phyloP scores from a whole-genome alignment of 2,888 invertebrate genomes.

The Leptothorax acervorum region DNA sequence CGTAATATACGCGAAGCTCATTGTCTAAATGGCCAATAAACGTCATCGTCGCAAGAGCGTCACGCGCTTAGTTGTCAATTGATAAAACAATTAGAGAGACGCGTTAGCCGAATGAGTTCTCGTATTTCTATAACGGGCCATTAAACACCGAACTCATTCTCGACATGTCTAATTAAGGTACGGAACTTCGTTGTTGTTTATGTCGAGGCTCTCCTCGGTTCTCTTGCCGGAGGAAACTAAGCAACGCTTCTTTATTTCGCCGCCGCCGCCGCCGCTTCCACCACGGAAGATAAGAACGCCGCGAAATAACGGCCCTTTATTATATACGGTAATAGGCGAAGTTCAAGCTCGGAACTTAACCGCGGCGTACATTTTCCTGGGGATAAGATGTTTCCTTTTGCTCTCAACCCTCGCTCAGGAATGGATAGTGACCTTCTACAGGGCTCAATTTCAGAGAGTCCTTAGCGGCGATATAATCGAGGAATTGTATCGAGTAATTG shows the following conservation, averaged over 20 bases:
- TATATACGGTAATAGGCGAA: conserved; percentile 77
- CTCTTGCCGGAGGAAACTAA: conserved; percentile 49
- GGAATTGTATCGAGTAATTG: neutral
- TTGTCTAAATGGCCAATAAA: conserved; percentile 17
- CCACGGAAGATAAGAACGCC: conserved; percentile 74
- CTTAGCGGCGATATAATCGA: neutral
- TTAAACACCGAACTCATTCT: conserved; percentile 42
- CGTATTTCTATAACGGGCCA: neutral
- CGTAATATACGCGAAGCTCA: neutral
- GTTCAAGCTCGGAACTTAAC: conserved; percentile 74
- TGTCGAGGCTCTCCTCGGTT: conserved; percentile 68
- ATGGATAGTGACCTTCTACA: neutral
- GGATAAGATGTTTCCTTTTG: conserved; percentile 72
- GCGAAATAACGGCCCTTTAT: conserved; percentile 77
- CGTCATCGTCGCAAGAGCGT: neutral
- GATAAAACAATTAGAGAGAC: neutral
- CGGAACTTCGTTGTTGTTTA: conserved; percentile 63
- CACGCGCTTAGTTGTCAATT: neutral
- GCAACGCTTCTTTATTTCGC: conserved; percentile 76
- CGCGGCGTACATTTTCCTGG: conserved; percentile 70
- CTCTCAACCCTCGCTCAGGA: conserved; percentile 23
- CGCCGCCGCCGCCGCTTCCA: conserved; percentile 68
- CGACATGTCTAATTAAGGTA: conserved; percentile 39
- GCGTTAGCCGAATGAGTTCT: neutral
- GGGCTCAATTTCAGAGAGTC: neutral